Conservation (phyloP, 64 coral and sea anemone genomes). For the Anthopleura sola region DNA sequence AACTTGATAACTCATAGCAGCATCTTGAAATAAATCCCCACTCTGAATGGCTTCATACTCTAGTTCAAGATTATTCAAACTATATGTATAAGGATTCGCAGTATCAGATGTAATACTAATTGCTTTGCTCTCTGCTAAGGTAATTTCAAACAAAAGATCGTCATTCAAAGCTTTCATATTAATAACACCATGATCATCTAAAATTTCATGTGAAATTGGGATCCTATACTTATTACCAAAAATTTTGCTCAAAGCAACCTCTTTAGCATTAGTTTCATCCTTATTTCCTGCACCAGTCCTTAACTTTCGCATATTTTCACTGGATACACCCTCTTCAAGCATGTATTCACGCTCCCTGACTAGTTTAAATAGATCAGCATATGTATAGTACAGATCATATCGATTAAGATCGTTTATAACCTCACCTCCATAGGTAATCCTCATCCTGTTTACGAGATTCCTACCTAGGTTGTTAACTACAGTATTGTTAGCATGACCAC, state of each 20-base stretch:
- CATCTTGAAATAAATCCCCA: too few relatives aligned
- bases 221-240: slow-evolving; percentile 16
- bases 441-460: slow-evolving; percentile 35
- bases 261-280: slow-evolving; percentile 2
- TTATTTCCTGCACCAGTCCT: slow-evolving; percentile 22
- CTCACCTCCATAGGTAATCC: too few relatives aligned
- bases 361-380: slow-evolving; percentile 27
- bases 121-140: too few relatives aligned
- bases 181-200: slow-evolving; percentile 23
- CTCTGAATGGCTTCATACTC: slow-evolving; percentile 29
- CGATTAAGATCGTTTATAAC: too few relatives aligned
- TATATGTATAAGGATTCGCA: too few relatives aligned
- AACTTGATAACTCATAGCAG: slow-evolving; percentile 32
- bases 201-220: slow-evolving; percentile 14
- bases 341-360: too few relatives aligned
- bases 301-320: slow-evolving; percentile 18
- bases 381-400: slow-evolving; percentile 29
- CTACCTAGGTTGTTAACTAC: slow-evolving; percentile 26
- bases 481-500: slow-evolving; percentile 45
- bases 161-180: too few relatives aligned
- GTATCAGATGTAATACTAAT: too few relatives aligned
- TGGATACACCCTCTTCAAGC: too few relatives aligned
- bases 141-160: too few relatives aligned
- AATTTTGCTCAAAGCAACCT: background rate
- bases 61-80: slow-evolving; percentile 28